These are phyloP conservation scores for Arenaria interpres DNA, from an alignment of 2,113 vertebrate species.

Conservation along the genomic window DNA sequence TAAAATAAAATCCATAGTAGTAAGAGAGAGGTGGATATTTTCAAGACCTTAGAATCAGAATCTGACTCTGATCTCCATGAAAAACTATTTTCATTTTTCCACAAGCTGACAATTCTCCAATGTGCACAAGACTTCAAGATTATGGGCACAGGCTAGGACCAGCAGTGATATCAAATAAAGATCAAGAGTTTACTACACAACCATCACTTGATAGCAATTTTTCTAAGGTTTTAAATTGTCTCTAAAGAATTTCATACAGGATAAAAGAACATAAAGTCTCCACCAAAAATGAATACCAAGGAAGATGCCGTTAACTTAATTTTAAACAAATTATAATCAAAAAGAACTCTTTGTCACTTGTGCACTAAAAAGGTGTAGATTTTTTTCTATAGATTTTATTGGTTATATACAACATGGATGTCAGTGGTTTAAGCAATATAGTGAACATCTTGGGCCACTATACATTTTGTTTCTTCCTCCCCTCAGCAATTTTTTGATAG, in stretches of 20 bases:
- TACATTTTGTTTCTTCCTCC: background rate
- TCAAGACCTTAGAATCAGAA: background rate
- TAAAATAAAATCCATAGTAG: constrained; percentile 7
- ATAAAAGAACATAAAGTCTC: background rate
- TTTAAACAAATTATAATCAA: background rate
- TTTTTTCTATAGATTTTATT: background rate
- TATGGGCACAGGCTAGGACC: background rate
- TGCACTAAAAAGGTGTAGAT: background rate
- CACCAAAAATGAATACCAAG: background rate
- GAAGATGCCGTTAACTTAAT: background rate
- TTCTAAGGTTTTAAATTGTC: background rate
- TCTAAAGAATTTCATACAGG: background rate
- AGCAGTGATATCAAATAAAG: background rate
- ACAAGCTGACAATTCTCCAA: background rate
- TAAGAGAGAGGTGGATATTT: background rate
- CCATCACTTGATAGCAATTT: background rate
- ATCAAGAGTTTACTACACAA: background rate
- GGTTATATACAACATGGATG: background rate
- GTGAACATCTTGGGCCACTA: background rate
- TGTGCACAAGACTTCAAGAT: background rate
- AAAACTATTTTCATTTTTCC: background rate
- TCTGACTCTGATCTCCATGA: background rate
- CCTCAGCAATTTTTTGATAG: background rate
- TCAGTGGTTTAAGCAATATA: background rate
- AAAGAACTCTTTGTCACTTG: background rate